These are phyloP conservation scores for Drosophila bipectinata DNA, from an alignment of 1,140 invertebrate genomes.

Conservation along the genomic window DNA sequence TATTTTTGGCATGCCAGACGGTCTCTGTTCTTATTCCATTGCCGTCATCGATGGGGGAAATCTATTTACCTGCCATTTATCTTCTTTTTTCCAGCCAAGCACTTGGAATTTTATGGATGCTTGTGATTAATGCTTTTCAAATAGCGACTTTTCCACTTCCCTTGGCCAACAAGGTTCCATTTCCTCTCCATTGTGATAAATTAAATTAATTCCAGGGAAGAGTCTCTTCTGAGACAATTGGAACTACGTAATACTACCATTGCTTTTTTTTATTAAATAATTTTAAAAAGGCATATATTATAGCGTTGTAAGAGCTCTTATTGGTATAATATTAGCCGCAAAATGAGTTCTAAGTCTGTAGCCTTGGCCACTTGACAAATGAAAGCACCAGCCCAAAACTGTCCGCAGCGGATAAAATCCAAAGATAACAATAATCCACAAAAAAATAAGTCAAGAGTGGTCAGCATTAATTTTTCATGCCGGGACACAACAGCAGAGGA, in stretches of 20 bases:
- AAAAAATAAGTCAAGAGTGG: slow-evolving; percentile 67
- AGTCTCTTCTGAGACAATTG: neutral
- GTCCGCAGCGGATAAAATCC: slow-evolving; percentile 58
- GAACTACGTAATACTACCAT: neutral
- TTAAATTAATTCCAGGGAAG: slow-evolving; percentile 23
- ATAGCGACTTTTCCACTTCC: slow-evolving; percentile 42
- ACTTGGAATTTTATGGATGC: slow-evolving; percentile 37
- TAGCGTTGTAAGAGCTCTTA: too few relatives aligned
- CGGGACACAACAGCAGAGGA: slow-evolving; percentile 71
- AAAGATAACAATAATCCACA: slow-evolving; percentile 16
- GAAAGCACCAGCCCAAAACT: slow-evolving; percentile 67
- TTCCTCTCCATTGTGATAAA: slow-evolving; percentile 32
- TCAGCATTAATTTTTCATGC: slow-evolving; percentile 78
- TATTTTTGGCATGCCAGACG: slow-evolving; percentile 18
- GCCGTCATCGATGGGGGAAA: slow-evolving; percentile 25
- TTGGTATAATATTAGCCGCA: too few relatives aligned
- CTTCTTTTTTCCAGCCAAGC: slow-evolving; percentile 33
- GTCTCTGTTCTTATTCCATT: slow-evolving; percentile 13
- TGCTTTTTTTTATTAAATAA: neutral
- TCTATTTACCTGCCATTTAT: slow-evolving; percentile 39
- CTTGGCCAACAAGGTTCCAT: slow-evolving; percentile 35
- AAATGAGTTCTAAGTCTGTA: neutral
- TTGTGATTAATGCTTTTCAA: slow-evolving; percentile 50
- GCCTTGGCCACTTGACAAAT: slow-evolving; percentile 62
- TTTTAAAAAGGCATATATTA: too few relatives aligned